These are phyloP conservation scores for Tokudaia muenninki DNA, from an alignment of 2,797 vertebrate species.

Conservation along the genomic window DNA sequence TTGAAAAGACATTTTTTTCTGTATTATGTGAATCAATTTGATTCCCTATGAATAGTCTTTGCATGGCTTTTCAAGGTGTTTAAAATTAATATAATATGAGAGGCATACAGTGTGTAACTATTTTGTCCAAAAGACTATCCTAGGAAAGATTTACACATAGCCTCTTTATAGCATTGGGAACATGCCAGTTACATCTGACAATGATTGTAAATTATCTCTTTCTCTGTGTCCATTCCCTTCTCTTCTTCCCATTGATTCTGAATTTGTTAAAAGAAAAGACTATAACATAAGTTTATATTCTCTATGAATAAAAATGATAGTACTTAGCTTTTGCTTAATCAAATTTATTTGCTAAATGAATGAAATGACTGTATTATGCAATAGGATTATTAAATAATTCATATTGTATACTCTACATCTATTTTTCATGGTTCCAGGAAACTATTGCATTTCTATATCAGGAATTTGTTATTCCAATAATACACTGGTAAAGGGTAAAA, in stretches of 20 bases:
- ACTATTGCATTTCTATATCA: background rate
- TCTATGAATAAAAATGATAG: background rate
- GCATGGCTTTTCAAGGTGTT: conserved; percentile 61
- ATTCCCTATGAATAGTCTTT: conserved; percentile 74
- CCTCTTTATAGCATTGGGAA: background rate
- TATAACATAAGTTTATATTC: background rate
- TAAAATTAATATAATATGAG: conserved; percentile 52
- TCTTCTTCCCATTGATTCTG: background rate
- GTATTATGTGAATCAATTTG: conserved; percentile 72
- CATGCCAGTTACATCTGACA: background rate
- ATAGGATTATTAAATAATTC: background rate
- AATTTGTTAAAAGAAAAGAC: background rate
- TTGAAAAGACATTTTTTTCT: conserved; percentile 71
- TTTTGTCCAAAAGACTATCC: conserved; percentile 50
- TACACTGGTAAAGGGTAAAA: background rate
- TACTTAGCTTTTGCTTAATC: background rate
- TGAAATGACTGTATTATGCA: background rate
- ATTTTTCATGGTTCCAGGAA: background rate
- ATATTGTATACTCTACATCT: background rate
- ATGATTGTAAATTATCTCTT: conserved; percentile 33
- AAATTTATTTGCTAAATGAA: background rate
- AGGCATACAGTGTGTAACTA: background rate
- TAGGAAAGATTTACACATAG: background rate
- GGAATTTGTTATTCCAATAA: background rate
- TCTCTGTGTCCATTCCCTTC: background rate